Evolutionary conservation across 2,888 invertebrate genomes (phyloP).

Genomic region (Neuroscelio doddi): DNA sequence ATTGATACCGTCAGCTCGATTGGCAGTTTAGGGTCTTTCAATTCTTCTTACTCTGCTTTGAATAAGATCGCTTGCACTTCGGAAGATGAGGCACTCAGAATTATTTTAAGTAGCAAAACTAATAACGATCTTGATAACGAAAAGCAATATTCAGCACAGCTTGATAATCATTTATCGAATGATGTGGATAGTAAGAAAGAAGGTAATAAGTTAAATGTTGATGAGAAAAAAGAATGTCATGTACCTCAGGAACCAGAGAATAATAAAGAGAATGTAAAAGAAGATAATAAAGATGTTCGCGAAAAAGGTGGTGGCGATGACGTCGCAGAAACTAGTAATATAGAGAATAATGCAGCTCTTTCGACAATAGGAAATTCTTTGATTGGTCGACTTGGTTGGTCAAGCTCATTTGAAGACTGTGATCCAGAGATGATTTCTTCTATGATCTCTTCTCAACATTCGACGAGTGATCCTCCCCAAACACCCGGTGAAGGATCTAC

Average conservation of each 20-base stretch:
- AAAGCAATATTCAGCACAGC: not conserved
- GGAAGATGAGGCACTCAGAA: conserved; percentile 83
- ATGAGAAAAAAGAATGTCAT: not conserved
- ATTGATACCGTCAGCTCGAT: conserved; percentile 67
- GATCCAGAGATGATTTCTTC: conserved; percentile 68
- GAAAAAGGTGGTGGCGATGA: not conserved
- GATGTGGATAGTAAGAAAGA: not conserved
- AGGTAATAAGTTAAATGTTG: conserved; percentile 1
- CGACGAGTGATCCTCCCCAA: conserved; percentile 71
- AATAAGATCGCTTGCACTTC: conserved; percentile 71
- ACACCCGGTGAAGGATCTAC: conserved; percentile 72
- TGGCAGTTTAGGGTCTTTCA: conserved; percentile 67
- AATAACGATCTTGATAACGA: conserved; percentile 1
- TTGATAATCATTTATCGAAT: not conserved
- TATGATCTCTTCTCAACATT: conserved; percentile 71
- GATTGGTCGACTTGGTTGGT: conserved; percentile 78
- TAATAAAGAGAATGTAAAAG: conserved; percentile 26
- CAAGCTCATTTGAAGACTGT: conserved; percentile 75
- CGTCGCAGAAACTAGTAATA: conserved; percentile 2
- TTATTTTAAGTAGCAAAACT: conserved; percentile 76
- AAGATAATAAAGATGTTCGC: not conserved
- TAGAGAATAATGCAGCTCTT: conserved; percentile 43
- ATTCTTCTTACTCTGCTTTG: conserved; percentile 61
- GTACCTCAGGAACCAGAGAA: conserved; percentile 3
- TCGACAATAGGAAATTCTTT: conserved; percentile 78